phyloP scores from a whole-genome alignment of 2,113 vertebrate species.

The Quiscalus mexicanus region DNA sequence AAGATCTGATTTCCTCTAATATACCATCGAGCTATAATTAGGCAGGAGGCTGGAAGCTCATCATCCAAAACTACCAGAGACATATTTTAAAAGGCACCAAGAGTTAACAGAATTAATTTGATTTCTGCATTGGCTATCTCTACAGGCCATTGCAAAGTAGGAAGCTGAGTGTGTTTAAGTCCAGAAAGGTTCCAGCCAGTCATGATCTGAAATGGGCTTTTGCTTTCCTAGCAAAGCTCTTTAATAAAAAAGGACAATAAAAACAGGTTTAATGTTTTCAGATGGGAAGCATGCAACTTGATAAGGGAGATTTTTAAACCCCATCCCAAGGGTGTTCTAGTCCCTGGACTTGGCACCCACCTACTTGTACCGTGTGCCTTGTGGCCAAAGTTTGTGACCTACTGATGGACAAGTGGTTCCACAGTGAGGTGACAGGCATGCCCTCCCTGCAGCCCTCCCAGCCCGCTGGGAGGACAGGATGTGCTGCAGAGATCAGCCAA shows the following conservation, averaged over 20 bases:
- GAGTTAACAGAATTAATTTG: neutral
- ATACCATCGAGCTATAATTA: neutral
- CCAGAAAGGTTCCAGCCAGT: neutral
- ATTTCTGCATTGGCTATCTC: neutral
- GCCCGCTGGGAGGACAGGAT: neutral
- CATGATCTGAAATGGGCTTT: neutral
- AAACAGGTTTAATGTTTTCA: neutral
- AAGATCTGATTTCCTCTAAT: neutral
- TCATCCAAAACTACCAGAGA: neutral
- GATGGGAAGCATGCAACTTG: neutral
- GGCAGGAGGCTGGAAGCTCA: neutral
- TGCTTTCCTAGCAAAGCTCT: neutral
- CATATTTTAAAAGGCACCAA: conserved; percentile 8
- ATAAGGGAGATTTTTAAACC: neutral
- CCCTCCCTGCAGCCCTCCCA: neutral
- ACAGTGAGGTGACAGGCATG: rapidly evolving
- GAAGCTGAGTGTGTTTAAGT: neutral
- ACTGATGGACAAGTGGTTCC: neutral
- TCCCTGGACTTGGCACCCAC: neutral
- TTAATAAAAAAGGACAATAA: neutral
- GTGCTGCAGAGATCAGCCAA: neutral
- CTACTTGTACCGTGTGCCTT: neutral
- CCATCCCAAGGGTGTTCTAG: neutral
- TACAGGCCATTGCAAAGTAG: neutral
- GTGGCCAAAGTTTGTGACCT: neutral